Evolutionary conservation across 2,888 invertebrate genomes (phyloP).

Genomic region (Listrodromus nycthemerus): DNA sequence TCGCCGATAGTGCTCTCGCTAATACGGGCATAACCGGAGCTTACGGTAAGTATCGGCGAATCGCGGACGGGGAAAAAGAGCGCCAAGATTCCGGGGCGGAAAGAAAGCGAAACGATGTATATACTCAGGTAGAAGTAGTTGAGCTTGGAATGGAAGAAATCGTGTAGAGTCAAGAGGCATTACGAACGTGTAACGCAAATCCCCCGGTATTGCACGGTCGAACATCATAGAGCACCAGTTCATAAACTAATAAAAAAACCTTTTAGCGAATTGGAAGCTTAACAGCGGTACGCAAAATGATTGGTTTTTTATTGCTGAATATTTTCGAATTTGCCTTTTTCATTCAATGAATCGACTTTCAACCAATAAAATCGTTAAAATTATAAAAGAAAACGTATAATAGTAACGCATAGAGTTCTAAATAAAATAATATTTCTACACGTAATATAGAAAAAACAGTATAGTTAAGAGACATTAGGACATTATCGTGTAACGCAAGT

Average conservation of each 20-base stretch:
- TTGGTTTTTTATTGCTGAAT: too few species aligned
- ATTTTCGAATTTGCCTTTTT: too few species aligned
- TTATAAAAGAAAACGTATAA: too few species aligned
- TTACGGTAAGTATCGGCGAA: conserved; percentile 65
- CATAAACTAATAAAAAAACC: not conserved
- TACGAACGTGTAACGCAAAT: not conserved
- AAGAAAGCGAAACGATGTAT: conserved; percentile 10
- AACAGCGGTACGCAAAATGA: not conserved
- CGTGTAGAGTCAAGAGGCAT: not conserved
- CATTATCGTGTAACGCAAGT: not conserved
- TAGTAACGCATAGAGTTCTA: too few species aligned
- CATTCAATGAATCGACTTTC: too few species aligned
- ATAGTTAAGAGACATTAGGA: not conserved
- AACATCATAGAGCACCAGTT: not conserved
- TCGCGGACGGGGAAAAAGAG: conserved; percentile 32
- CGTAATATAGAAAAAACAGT: too few species aligned
- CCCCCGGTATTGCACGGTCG: not conserved
- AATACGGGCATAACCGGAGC: conserved; percentile 68
- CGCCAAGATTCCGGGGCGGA: conserved; percentile 29
- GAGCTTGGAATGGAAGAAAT: conserved; percentile 30
- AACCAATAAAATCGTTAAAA: too few species aligned
- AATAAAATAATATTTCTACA: too few species aligned
- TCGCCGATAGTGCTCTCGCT: conserved; percentile 52
- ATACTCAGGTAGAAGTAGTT: not conserved
- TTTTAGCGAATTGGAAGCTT: not conserved